Percentiles rank a stretch among this genome's conserved stretches.
These are phyloP conservation scores for Belgica antarctica DNA, from an alignment of 2,888 invertebrate genomes.

Conservation along the genomic window DNA sequence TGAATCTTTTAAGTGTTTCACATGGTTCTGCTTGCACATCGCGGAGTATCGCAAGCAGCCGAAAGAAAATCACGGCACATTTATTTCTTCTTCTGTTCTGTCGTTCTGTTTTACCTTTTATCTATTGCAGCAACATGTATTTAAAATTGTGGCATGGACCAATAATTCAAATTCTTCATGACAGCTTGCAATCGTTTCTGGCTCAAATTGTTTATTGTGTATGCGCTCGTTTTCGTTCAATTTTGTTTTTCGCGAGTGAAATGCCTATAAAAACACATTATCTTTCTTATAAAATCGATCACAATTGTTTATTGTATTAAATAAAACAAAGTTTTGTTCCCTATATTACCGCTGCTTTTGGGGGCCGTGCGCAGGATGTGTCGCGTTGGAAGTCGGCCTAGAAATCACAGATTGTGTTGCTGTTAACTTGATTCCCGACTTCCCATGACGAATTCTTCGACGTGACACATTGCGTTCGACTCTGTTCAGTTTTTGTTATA, in stretches of 20 bases:
- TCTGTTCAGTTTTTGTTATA: background rate
- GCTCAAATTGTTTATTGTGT: conserved; percentile 28
- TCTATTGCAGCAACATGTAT: conserved; percentile 23
- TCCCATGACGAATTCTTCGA: too few relatives aligned
- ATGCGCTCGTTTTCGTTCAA: background rate
- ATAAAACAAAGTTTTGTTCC: conserved; percentile 28
- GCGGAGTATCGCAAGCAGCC: background rate
- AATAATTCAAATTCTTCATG: conserved; percentile 31
- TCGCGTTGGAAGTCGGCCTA: too few relatives aligned
- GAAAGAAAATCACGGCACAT: conserved; percentile 10
- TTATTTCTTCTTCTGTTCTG: conserved; percentile 5
- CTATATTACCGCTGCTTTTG: background rate
- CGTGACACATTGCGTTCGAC: too few relatives aligned
- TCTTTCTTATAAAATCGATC: conserved; percentile 38
- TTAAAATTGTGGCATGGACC: conserved; percentile 14
- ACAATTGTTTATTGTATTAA: conserved; percentile 39
- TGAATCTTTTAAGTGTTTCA: too few relatives aligned
- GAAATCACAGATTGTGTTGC: too few relatives aligned
- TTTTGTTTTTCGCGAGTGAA: conserved; percentile 1
- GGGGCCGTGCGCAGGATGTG: too few relatives aligned
- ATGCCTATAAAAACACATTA: conserved; percentile 19
- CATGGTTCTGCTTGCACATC: background rate
- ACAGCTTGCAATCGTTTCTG: conserved; percentile 37
- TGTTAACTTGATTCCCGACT: too few relatives aligned
- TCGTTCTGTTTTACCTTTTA: conserved; percentile 8